Percentiles rank a stretch among this genome's conserved stretches.
Evolutionary conservation across 2,888 invertebrate genomes (phyloP).

Genomic region (Gymnoscelis rufifasciata): DNA sequence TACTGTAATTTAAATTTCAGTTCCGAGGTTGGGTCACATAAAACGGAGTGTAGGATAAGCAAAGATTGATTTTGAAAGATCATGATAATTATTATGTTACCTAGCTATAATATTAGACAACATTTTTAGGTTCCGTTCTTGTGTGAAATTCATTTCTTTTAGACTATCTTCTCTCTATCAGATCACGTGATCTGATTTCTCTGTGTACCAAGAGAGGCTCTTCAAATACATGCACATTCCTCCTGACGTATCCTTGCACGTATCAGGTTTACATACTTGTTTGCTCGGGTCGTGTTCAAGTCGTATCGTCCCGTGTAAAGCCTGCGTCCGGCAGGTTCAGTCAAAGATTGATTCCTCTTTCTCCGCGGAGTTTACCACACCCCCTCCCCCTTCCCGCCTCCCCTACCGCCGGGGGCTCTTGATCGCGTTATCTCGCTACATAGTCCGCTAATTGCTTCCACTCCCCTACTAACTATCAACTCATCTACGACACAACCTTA

Average conservation of each 20-base stretch:
- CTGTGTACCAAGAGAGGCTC: too few relatives aligned
- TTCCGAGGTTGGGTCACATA: background rate
- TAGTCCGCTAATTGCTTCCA: slow-evolving; percentile 70
- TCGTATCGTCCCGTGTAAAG: slow-evolving; percentile 42
- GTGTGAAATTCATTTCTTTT: too few relatives aligned
- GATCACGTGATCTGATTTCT: too few relatives aligned
- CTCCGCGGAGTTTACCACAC: slow-evolving; percentile 52
- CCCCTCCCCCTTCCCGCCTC: slow-evolving; percentile 27
- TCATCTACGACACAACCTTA: background rate
- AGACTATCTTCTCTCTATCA: too few relatives aligned
- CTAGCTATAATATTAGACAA: too few relatives aligned
- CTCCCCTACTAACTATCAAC: slow-evolving; percentile 29
- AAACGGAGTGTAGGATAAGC: too few relatives aligned
- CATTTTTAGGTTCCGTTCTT: too few relatives aligned
- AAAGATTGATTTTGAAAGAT: background rate
- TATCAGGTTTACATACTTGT: too few relatives aligned
- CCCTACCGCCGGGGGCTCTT: slow-evolving; percentile 44
- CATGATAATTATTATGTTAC: background rate
- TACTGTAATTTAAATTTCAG: background rate
- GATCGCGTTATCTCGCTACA: slow-evolving; percentile 66
- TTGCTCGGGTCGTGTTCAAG: too few relatives aligned
- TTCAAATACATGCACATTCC: too few relatives aligned
- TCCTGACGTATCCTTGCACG: too few relatives aligned
- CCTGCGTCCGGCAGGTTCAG: slow-evolving; percentile 46
- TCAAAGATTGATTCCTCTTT: slow-evolving; percentile 72